Base-by-base conservation (phyloP, 2,797 vertebrate genomes). In the Lithobates sylvaticus region DNA sequence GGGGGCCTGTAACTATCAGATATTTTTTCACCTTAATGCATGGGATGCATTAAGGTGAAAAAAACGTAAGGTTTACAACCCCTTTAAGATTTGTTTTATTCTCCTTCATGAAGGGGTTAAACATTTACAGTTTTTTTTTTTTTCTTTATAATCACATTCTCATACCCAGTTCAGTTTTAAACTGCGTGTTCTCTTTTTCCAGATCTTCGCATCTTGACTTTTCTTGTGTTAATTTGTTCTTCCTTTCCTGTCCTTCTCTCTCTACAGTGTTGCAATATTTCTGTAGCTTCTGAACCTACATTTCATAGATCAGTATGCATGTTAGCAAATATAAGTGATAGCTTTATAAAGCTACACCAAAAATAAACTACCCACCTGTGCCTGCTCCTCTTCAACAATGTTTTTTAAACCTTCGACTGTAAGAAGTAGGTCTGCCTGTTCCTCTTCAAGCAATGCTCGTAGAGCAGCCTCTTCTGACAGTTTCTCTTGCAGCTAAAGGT, bases 271-370 rank as follows among this genome's bases (percentile, higher is more conserved):
- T 77, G 86, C 92, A 93, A 39, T 93, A 89, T 72, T 91, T 88
- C 84, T 95, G 92, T 67, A 95, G 86, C 80, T 88, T 39, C 27
- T 93, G 91, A 32, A 95, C 93, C 95, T 96, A 85, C 26, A 89
- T 88, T 58, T 10, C 23, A 84, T 23, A 54, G 54, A 61, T 61
- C 12, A 74, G 16, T 67, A 26, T 72, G 36, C 15, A 27, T 6
- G 10, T 27, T 42, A 73, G 54, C 5, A 32, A 13, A 47, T 8
- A 42, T 10, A 42, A 42, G 6, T 9, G 3, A 61, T 32, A 44
- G 13, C 9, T 75, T 39, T n/a, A 15, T 2, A 29, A 29, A 29
- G 34, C 3, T 42, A 16, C 42, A 29, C 42, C n/a, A 29, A 82
- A 54, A 42, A 68, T 65, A 67, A 5, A 39, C 12, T 67, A 18